phyloP scores from a whole-genome alignment of 2,113 vertebrate genomes.

The Phylloscopus trochilus region DNA sequence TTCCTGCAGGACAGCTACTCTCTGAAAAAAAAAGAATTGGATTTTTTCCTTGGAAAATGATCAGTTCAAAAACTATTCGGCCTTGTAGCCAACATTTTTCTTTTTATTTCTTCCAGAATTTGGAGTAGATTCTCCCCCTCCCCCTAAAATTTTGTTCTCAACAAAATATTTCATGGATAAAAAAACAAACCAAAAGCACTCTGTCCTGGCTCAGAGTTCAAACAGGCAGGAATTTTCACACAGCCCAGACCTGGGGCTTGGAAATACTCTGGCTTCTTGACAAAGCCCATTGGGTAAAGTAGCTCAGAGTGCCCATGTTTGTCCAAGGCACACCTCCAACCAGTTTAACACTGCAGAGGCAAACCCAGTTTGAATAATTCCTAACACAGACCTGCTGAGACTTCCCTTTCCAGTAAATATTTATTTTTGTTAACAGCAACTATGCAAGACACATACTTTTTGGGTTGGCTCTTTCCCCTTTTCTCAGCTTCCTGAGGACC shows the following conservation, averaged over 20 bases:
- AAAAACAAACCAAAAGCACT: conserved; percentile 50
- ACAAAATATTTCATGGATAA: conserved; percentile 34
- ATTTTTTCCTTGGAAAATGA: conserved; percentile 51
- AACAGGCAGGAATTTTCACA: conserved; percentile 17
- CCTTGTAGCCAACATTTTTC: not conserved
- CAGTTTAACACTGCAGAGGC: not conserved
- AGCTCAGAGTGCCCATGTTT: not conserved
- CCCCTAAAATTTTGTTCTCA: conserved; percentile 23
- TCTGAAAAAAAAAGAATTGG: not conserved
- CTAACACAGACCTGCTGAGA: not conserved
- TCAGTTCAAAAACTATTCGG: not conserved
- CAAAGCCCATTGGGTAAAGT: not conserved
- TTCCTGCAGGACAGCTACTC: conserved; percentile 38
- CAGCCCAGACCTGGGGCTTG: conserved; percentile 27
- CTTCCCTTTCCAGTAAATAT: conserved; percentile 1
- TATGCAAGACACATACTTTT: not conserved
- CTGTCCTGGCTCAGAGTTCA: conserved; percentile 11
- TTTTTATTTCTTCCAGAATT: conserved; percentile 60
- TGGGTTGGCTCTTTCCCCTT: not conserved
- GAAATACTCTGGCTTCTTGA: conserved; percentile 25
- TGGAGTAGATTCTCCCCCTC: not conserved
- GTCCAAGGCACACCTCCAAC: not conserved
- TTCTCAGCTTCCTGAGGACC: not conserved
- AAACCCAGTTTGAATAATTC: not conserved
- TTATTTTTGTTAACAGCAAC: not conserved